These are phyloP conservation scores for Drosophila pandora DNA, from an alignment of 1,140 invertebrate genomes.

Conservation along the genomic window DNA sequence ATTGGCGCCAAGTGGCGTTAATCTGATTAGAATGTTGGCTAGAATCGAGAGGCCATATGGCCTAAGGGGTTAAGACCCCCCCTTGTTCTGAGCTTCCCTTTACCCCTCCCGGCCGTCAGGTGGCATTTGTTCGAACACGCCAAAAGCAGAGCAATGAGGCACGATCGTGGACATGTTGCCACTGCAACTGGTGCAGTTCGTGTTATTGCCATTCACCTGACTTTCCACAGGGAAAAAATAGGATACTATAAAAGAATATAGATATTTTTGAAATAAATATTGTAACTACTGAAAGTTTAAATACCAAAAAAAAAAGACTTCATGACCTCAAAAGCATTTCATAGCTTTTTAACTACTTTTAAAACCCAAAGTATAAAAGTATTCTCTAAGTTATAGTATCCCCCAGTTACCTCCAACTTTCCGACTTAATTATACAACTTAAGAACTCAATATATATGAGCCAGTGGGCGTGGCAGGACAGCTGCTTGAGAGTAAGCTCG, in stretches of 20 bases:
- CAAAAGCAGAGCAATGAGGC: conserved; percentile 43
- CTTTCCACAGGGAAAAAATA: conserved; percentile 1
- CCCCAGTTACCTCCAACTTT: not conserved
- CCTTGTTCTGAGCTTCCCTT: not conserved
- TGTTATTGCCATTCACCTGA: conserved; percentile 79
- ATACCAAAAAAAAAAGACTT: too few species aligned
- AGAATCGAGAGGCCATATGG: conserved; percentile 29
- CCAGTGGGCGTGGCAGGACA: conserved; percentile 60
- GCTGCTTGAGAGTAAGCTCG: conserved; percentile 48
- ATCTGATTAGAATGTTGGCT: conserved; percentile 72
- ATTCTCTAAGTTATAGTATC: not conserved
- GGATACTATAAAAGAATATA: not conserved
- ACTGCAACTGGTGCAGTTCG: conserved; percentile 50
- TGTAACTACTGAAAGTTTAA: too few species aligned
- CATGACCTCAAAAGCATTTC: too few species aligned
- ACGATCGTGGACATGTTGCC: conserved; percentile 46
- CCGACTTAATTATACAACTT: conserved; percentile 72
- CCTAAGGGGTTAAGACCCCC: not conserved
- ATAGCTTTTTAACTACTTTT: too few species aligned
- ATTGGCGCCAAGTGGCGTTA: conserved; percentile 77
- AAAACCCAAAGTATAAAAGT: not conserved
- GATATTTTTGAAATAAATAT: too few species aligned
- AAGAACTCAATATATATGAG: conserved; percentile 56
- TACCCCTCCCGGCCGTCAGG: conserved; percentile 4
- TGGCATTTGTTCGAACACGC: conserved; percentile 62